Evolutionary conservation across 2,113 vertebrate genomes (phyloP).

Genomic region (Sorex araneus): DNA sequence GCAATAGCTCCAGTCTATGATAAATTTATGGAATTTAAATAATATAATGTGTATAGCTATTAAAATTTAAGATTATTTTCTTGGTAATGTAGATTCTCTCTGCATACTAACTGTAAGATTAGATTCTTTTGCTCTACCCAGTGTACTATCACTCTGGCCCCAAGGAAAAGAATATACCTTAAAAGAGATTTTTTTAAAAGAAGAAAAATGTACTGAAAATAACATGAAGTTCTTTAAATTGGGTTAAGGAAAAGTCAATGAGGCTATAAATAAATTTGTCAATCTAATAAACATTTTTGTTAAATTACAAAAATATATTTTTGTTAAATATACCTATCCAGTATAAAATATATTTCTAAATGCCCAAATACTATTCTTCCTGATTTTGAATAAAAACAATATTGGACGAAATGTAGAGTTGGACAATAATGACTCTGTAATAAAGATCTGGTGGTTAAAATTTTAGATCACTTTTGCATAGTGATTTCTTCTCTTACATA

Average conservation of each 20-base stretch:
- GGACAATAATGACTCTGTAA: not conserved
- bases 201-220: not conserved
- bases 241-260: not conserved
- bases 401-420: not conserved
- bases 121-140: not conserved
- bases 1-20: too few relatives aligned
- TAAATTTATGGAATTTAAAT: slow-evolving; percentile 5
- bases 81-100: not conserved
- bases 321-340: not conserved
- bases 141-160: too few relatives aligned
- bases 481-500: not conserved
- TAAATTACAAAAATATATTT: too few relatives aligned
- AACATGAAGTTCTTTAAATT: slow-evolving; percentile 21
- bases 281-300: slow-evolving; percentile 28
- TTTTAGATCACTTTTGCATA: slow-evolving; percentile 4
- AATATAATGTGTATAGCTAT: not conserved
- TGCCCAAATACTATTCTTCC: not conserved
- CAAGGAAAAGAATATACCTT: too few relatives aligned
- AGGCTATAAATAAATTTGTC: not conserved
- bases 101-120: not conserved
- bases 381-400: not conserved
- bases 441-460: not conserved
- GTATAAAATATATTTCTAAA: not conserved
- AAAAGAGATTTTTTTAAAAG: too few relatives aligned
- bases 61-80: slow-evolving; percentile 20